A percentile compares a stretch with the other conserved stretches of the same genome.
Conservation (phyloP, 2,113 vertebrate species). For the Lasiurus cinereus region DNA sequence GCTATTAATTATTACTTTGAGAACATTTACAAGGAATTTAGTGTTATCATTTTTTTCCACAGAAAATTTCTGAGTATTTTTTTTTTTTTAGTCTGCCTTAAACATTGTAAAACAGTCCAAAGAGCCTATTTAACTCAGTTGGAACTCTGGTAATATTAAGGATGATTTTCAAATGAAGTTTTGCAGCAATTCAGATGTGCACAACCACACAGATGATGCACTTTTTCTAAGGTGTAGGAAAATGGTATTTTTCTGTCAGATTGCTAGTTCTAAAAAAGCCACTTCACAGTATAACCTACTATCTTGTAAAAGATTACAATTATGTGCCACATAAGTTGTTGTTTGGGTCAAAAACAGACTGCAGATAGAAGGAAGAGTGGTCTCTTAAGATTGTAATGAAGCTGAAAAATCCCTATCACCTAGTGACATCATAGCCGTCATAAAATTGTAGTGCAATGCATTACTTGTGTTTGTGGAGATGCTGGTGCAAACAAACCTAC, state of each 20-base stretch:
- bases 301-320: not conserved
- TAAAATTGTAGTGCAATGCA: not conserved
- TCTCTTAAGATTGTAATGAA: not conserved
- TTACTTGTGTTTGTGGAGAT: not conserved
- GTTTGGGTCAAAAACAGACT: not conserved
- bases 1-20: conserved; percentile 25
- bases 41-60: not conserved
- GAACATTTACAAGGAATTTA: conserved; percentile 10
- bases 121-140: not conserved
- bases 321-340: not conserved
- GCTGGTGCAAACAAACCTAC: not conserved
- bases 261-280: conserved; percentile 1
- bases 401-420: not conserved
- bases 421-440: not conserved
- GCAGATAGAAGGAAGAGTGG: not conserved
- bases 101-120: conserved; percentile 43
- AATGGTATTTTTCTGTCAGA: conserved; percentile 44
- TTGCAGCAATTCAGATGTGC: not conserved
- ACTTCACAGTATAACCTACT: conserved; percentile 8
- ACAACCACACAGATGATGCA: not conserved
- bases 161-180: conserved; percentile 29
- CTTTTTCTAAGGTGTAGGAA: conserved; percentile 25
- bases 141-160: conserved; percentile 22
- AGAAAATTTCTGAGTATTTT: not conserved
- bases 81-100: conserved; percentile 16